phyloP scores from a whole-genome alignment of 2,797 vertebrate genomes.

The Malacoraja senta region DNA sequence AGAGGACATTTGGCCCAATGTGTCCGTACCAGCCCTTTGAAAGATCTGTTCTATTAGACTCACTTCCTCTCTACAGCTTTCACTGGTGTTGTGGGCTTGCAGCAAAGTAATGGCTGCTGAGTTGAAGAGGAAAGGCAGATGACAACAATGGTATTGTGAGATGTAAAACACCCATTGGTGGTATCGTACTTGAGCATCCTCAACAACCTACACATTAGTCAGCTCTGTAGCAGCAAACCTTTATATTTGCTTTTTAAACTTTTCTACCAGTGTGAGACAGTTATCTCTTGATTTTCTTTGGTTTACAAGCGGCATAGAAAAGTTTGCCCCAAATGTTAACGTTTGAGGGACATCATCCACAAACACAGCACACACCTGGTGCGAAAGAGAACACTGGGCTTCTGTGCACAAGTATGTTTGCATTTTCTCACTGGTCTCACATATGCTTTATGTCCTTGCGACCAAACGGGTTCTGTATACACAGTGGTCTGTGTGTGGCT shows the following conservation, averaged over 20 bases:
- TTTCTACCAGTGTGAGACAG: neutral
- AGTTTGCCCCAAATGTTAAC: too few relatives aligned
- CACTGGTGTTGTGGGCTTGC: neutral
- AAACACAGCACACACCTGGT: neutral
- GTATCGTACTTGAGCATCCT: neutral
- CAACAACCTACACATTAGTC: neutral
- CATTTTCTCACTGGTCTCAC: neutral
- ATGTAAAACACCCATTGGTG: neutral
- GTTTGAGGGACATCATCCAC: neutral
- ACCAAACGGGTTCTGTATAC: conserved; percentile 39
- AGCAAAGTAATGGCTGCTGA: neutral
- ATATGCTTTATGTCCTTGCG: conserved; percentile 39
- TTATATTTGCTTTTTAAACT: too few relatives aligned
- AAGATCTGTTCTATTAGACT: neutral
- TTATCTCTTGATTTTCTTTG: neutral
- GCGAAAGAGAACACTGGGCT: neutral
- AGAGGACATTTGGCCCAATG: neutral
- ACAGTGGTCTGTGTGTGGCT: neutral
- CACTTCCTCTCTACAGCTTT: too few relatives aligned
- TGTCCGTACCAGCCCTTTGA: neutral
- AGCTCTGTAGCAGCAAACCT: neutral
- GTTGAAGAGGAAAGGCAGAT: neutral
- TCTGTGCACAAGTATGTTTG: neutral
- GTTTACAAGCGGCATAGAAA: neutral
- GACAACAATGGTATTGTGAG: neutral